phyloP scores from a whole-genome alignment of 1,140 invertebrate genomes.

The Nymphalis io region DNA sequence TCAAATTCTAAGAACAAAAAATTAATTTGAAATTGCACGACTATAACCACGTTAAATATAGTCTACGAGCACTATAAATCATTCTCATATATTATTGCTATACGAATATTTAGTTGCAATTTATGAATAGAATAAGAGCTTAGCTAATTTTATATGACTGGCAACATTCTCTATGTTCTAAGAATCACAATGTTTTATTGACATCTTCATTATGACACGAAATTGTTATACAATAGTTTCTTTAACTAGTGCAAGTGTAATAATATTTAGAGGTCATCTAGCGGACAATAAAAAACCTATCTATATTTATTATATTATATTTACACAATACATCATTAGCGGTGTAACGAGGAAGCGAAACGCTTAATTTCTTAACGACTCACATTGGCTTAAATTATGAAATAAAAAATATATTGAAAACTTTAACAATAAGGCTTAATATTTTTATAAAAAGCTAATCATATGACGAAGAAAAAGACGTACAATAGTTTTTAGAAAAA shows the following conservation, averaged over 20 bases:
- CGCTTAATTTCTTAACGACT: not conserved
- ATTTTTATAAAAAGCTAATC: not conserved
- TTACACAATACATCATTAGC: constrained; percentile 4
- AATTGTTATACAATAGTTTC: constrained; percentile 30
- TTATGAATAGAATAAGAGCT: not conserved
- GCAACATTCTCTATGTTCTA: not conserved
- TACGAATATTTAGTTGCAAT: not conserved
- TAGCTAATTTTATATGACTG: not conserved
- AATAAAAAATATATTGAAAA: not conserved
- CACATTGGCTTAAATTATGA: not conserved
- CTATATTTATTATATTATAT: constrained; percentile 11
- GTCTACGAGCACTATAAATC: not conserved
- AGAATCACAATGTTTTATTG: constrained; percentile 15
- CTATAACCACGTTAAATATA: not conserved
- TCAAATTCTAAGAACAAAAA: not conserved
- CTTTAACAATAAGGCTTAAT: not conserved
- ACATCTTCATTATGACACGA: constrained; percentile 30
- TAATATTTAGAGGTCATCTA: constrained; percentile 38
- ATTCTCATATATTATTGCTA: not conserved
- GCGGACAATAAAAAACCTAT: constrained; percentile 9
- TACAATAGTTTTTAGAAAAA: not conserved
- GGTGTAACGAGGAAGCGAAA: not conserved
- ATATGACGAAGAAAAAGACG: not conserved
- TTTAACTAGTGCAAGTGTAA: constrained; percentile 27
- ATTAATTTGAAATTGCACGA: not conserved